Conservation (phyloP, 2,113 vertebrate genomes). For the Psophia crepitans region DNA sequence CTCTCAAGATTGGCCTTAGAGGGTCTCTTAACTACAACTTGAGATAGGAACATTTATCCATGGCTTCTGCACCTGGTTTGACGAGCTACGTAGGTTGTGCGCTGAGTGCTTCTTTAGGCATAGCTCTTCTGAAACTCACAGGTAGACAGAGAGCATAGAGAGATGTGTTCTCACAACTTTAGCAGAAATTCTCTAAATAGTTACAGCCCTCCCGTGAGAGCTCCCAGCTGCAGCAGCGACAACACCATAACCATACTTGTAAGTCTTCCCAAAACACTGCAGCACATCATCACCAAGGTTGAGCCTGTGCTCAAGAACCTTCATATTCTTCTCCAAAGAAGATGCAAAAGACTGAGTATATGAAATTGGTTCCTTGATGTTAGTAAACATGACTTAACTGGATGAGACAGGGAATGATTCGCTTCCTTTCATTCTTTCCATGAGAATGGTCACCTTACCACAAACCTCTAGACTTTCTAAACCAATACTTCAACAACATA, state of each 20-base stretch:
- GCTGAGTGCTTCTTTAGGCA: background rate
- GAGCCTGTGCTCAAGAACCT: background rate
- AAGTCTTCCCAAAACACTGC: background rate
- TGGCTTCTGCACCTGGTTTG: background rate
- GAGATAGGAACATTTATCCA: background rate
- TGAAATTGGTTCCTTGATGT: background rate
- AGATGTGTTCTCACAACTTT: background rate
- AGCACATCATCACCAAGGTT: background rate
- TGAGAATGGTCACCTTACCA: background rate
- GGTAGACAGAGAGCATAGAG: background rate
- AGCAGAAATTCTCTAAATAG: background rate
- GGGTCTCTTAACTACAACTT: background rate
- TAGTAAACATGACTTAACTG: background rate
- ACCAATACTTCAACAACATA: background rate
- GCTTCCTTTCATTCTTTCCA: background rate
- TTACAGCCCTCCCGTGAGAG: background rate
- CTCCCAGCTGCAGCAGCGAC: background rate
- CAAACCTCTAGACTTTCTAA: background rate
- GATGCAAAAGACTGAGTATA: background rate
- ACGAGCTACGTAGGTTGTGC: background rate
- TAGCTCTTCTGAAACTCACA: background rate
- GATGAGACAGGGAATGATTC: background rate
- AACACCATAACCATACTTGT: background rate
- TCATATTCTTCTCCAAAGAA: background rate
- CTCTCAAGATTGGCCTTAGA: background rate